Evolutionary conservation across 2,113 vertebrate species (phyloP).

Genomic region (Tonatia bakeri): DNA sequence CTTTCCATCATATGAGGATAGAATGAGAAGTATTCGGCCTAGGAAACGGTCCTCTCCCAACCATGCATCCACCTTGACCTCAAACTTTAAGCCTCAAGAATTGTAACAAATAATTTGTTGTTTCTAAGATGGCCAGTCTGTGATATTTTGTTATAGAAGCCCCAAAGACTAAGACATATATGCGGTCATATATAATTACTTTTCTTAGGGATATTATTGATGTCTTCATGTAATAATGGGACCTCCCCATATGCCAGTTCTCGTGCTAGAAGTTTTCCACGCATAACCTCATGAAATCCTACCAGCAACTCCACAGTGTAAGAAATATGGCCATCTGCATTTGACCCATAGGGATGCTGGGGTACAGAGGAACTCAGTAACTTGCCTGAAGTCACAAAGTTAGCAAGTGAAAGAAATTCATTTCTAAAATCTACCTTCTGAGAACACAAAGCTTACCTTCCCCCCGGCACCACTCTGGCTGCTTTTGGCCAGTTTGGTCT

Average conservation of each 20-base stretch:
- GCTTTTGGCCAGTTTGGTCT: too few species aligned
- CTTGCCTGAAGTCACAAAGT: not conserved
- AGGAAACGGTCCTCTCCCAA: not conserved
- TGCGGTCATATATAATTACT: not conserved
- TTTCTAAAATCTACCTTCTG: not conserved
- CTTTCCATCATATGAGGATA: not conserved
- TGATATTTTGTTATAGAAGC: not conserved
- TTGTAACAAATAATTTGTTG: not conserved
- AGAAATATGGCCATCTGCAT: not conserved
- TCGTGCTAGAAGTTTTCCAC: not conserved
- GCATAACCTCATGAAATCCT: not conserved
- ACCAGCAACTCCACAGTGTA: not conserved
- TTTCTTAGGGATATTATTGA: not conserved
- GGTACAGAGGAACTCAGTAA: not conserved
- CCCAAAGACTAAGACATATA: not conserved
- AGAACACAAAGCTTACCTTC: not conserved
- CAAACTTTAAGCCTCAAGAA: not conserved
- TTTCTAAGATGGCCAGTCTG: not conserved
- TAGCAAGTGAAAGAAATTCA: not conserved
- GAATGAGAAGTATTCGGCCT: not conserved
- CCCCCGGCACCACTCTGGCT: not conserved
- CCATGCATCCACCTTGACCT: not conserved
- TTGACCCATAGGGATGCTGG: not conserved
- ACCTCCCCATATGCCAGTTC: not conserved
- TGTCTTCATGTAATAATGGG: not conserved